Evolutionary conservation across 1,140 invertebrate species (phyloP), one percentile per base, ranked within the genome.

Genomic region (Leguminivora glycinivorella): DNA sequence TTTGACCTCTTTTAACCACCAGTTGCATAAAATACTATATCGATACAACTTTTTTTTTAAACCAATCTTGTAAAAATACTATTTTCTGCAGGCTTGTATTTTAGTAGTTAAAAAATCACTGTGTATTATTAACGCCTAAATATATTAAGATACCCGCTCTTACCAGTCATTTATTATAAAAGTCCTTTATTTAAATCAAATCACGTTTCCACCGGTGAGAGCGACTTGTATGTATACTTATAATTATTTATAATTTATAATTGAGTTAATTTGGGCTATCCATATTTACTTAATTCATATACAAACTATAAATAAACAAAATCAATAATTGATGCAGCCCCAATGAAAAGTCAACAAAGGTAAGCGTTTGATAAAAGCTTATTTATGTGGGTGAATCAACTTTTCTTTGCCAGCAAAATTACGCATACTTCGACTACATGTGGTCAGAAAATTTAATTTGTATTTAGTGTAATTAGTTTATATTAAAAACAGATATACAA

Each of bases 161-260:
- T 47, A 47, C n/a, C 43, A n/a, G 4, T 47, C 12, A 4, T 7
- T 47, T 47, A n/a, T 47, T 19, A 47, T 19, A 7, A 47, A 17
- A 47, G n/a, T n/a, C n/a, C n/a, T n/a, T n/a, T n/a, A 90, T 90
- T 90, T 79, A 88, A 90, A 89, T 86, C 77, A 79, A 83, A 83
- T 82, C 85, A 85, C 81, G 85, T 83, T 73, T 70, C 77, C 74
- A 75, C 79, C 73, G 83, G 80, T 78, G 79, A 38, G 29, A 81
- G 14, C 43, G 17, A 47, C 14, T 43, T 43, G 9, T 31, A 38
- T 52, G 4, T 52, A 9, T 22, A 22, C 19, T 10, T 10, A 22
- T 22, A 6, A 22, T 52, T 9, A 22, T 19, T 5, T 52, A 9
- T 52, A 52, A 19, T 52, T 6, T 9, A 22, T 52, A 52, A 22